Evolutionary conservation across 2,797 vertebrate genomes (phyloP), one percentile per base, ranked within the genome.

Genomic region (Esox masquinongy): DNA sequence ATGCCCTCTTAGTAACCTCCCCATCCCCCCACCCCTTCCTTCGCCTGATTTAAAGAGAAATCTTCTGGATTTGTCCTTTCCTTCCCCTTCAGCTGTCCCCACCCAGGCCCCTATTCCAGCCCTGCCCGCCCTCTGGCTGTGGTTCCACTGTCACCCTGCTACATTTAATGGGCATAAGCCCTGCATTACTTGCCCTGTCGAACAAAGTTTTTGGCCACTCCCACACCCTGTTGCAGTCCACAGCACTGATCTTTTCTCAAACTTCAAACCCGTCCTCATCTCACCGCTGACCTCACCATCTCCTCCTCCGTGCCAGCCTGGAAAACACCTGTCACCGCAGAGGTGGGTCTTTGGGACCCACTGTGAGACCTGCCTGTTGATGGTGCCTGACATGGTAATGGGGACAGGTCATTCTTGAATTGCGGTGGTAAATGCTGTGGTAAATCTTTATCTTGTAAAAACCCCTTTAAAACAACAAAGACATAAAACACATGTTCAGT

Each of bases 371-470:
- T 39, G 34, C 43, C 24, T 79, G 39, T 69, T 15, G 49, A 15
- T 24, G 39, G n/a, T 22, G 19, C 17, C 19, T 80, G 84, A 80
- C 81, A 11, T 53, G 80, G 36, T 36, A 47, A 80, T 26, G 63
- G 72, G 78, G 36, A 8, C 7, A 8, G 36, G 36, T 39, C 36
- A 39, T 39, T 39, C 36, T 39, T 39, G 7, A 39, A 3, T 39
- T 39, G 7, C 36, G 36, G 36, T 39, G 36, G 36, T 39, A 39
- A 39, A 39, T 8, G 4, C 4, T 39, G 36, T 39, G 36, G 36
- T 39, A 8, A 39, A 39, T 3, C 36, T 4, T 5, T 39, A 39
- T 39, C 4, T 5, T 39, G 34, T 34, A 34, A 5, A 34, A 34
- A 34, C 34, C 34, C 2, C 34, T 34, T 34, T 34, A 34, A 34